Evolutionary conservation across 1,140 invertebrate species (phyloP).

Genomic region (Halictus rubicundus): DNA sequence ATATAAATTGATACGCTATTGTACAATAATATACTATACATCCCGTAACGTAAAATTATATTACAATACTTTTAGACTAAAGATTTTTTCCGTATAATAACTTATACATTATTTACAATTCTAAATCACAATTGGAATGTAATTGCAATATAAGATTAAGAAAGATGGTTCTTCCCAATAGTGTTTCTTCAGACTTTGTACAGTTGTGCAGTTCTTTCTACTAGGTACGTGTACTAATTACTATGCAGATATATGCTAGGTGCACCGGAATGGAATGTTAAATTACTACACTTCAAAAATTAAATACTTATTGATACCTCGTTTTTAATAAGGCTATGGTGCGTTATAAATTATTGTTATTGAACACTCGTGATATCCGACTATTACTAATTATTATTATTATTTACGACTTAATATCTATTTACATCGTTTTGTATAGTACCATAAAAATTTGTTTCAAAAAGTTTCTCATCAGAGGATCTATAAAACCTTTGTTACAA

Average conservation of each 20-base stretch:
- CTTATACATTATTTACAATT: conserved; percentile 32
- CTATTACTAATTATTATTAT: no score
- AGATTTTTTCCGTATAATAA: neutral
- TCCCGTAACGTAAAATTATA: conserved; percentile 13
- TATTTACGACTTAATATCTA: neutral
- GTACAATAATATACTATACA: conserved; percentile 3
- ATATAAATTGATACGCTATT: neutral
- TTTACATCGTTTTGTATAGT: neutral
- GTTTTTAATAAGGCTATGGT: neutral
- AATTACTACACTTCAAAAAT: neutral
- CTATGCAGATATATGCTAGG: neutral
- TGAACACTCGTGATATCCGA: neutral
- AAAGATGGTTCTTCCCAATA: neutral
- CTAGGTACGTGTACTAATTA: neutral
- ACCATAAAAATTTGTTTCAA: neutral
- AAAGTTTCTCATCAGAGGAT: neutral
- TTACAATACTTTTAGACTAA: conserved; percentile 9
- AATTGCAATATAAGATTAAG: neutral
- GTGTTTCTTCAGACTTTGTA: neutral
- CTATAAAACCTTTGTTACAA: neutral
- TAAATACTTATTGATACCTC: neutral
- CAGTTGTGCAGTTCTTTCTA: neutral
- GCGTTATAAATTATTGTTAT: neutral
- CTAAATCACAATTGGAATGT: conserved; percentile 19
- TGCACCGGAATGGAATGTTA: neutral